A percentile compares a stretch with the other conserved stretches of the same genome.
Conservation (phyloP, 2,888 invertebrate species). For the Aleiodes testaceus region DNA sequence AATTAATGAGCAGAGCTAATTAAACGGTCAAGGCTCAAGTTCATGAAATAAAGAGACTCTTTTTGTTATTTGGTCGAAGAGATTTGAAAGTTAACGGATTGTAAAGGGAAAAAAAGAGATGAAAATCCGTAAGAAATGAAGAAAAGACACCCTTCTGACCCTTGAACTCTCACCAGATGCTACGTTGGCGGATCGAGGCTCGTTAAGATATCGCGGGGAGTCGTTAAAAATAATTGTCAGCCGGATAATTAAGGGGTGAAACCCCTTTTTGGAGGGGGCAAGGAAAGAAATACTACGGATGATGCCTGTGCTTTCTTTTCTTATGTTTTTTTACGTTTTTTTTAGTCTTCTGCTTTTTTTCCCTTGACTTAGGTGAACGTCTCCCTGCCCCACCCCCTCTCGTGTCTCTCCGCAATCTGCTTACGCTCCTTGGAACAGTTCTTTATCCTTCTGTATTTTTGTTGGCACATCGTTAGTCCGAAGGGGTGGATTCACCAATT, state of each 20-base stretch:
- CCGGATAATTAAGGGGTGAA: slow-evolving; percentile 69
- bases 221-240: slow-evolving; percentile 73
- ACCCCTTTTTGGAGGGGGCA: slow-evolving; percentile 47
- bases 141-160: slow-evolving; percentile 48
- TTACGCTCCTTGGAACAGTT: slow-evolving; percentile 62
- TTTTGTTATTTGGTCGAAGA: neutral
- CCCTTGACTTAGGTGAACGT: slow-evolving; percentile 30
- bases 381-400: slow-evolving; percentile 30
- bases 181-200: slow-evolving; percentile 65
- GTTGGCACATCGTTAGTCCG: slow-evolving; percentile 72
- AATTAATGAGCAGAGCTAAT: too few relatives aligned
- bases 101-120: slow-evolving; percentile 26
- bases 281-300: slow-evolving; percentile 44
- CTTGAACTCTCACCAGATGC: slow-evolving; percentile 51
- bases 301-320: slow-evolving; percentile 57
- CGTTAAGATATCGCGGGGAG: slow-evolving; percentile 66
- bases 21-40: too few relatives aligned
- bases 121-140: slow-evolving; percentile 37
- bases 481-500: slow-evolving; percentile 60
- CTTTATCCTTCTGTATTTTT: slow-evolving; percentile 68
- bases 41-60: slow-evolving; percentile 3
- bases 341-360: slow-evolving; percentile 45
- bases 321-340: slow-evolving; percentile 39
- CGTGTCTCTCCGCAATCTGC: slow-evolving; percentile 63
- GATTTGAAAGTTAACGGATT: slow-evolving; percentile 10